Evolutionary conservation across 2,888 invertebrate species (phyloP).

Genomic region (Icerya purchasi): DNA sequence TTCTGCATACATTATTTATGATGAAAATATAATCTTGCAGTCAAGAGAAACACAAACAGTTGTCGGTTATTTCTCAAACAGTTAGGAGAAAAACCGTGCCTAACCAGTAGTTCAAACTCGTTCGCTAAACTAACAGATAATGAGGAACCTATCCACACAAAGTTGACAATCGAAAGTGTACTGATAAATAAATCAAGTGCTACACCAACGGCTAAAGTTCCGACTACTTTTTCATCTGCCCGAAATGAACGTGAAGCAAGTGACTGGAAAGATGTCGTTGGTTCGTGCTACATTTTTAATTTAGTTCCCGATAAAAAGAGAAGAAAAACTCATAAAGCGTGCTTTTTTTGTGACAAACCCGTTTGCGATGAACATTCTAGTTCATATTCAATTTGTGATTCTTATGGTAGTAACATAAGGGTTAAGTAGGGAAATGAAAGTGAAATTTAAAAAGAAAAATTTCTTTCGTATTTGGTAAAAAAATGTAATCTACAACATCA

Average conservation of each 20-base stretch:
- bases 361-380: background rate
- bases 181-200: no score
- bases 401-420: no score
- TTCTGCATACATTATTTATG: no score
- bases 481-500: no score
- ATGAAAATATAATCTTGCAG: background rate
- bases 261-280: background rate
- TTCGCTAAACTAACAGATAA: background rate
- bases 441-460: no score
- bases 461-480: no score
- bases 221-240: background rate
- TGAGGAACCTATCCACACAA: background rate
- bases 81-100: background rate
- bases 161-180: no score
- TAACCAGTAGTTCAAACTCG: no score
- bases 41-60: background rate
- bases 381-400: background rate
- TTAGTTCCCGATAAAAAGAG: no score
- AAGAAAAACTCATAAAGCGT: no score
- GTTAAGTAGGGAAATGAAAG: no score
- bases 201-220: background rate
- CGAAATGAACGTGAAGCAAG: background rate
- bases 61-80: background rate
- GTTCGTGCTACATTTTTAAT: background rate
- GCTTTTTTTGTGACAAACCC: background rate